Evolutionary conservation across 2,888 invertebrate species (phyloP).

Genomic region (Sinelater perroti): DNA sequence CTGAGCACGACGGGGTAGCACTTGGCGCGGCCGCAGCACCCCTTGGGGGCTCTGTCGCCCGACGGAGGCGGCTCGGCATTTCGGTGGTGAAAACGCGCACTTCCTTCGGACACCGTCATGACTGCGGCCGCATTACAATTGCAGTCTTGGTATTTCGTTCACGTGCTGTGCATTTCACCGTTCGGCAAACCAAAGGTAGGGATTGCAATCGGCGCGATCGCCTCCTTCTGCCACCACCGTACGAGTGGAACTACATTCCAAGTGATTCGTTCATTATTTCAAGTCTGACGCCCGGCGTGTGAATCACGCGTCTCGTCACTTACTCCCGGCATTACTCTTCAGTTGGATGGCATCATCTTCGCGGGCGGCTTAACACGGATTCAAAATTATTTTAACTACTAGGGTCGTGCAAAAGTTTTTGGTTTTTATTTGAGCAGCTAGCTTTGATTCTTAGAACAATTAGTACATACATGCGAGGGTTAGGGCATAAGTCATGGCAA

Average conservation of each 20-base stretch:
- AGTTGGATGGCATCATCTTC: too few species aligned
- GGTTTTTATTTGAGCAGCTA: too few species aligned
- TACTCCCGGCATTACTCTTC: too few species aligned
- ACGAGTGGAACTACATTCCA: conserved; percentile 12
- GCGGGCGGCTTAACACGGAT: too few species aligned
- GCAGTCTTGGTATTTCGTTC: conserved; percentile 28
- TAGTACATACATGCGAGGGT: too few species aligned
- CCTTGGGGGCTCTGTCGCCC: conserved; percentile 1
- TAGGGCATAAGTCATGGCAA: too few species aligned
- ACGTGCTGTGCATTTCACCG: conserved; percentile 33
- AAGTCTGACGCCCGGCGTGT: too few species aligned
- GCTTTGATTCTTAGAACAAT: too few species aligned
- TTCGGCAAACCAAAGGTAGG: conserved; percentile 29
- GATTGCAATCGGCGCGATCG: conserved; percentile 6
- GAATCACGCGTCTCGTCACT: conserved; percentile 18
- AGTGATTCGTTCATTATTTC: conserved; percentile 7
- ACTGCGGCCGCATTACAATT: conserved; percentile 24
- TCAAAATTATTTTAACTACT: too few species aligned
- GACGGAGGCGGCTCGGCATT: conserved; percentile 15
- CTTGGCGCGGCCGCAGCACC: not conserved
- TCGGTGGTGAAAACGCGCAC: conserved; percentile 33
- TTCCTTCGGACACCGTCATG: conserved; percentile 31
- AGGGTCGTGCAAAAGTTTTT: too few species aligned
- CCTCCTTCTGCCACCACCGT: not conserved
- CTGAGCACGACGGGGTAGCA: conserved; percentile 48